Percentiles rank a stretch among this genome's conserved stretches.
Conservation (phyloP, 2,888 invertebrate species). For the Aproaerema taeniolella region DNA sequence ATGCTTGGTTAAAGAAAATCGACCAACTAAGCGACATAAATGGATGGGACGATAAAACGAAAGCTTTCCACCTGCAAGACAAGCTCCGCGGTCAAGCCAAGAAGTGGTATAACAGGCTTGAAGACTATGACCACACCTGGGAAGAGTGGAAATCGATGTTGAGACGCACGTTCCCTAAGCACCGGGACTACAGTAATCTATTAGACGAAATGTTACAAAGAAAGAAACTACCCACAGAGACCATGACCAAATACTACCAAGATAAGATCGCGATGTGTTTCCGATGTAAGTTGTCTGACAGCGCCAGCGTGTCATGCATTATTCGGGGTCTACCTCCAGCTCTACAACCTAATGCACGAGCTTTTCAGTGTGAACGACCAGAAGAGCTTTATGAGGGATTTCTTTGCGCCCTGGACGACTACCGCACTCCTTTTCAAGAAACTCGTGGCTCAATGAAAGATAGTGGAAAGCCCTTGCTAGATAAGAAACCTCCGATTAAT, state of each 20-base stretch:
- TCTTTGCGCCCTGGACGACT: constrained; percentile 23
- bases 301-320: constrained; percentile 22
- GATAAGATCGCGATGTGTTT: constrained; percentile 30
- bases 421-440: too few species aligned
- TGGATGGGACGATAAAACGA: constrained; percentile 24
- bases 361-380: constrained; percentile 24
- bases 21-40: constrained; percentile 23
- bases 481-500: neutral
- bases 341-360: constrained; percentile 25
- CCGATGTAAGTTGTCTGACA: constrained; percentile 27
- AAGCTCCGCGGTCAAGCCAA: constrained; percentile 26
- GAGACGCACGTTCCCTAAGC: constrained; percentile 24
- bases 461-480: neutral
- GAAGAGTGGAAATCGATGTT: constrained; percentile 27
- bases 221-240: constrained; percentile 21
- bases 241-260: constrained; percentile 30
- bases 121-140: constrained; percentile 27
- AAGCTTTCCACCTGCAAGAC: constrained; percentile 23
- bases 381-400: constrained; percentile 25
- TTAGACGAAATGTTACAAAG: constrained; percentile 24
- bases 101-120: constrained; percentile 24
- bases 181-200: constrained; percentile 22
- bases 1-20: constrained; percentile 21
- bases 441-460: constrained; percentile 7
- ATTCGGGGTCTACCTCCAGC: constrained; percentile 22